phyloP scores from a whole-genome alignment of 1,140 invertebrate genomes.

The Sycophaga agraensis region DNA sequence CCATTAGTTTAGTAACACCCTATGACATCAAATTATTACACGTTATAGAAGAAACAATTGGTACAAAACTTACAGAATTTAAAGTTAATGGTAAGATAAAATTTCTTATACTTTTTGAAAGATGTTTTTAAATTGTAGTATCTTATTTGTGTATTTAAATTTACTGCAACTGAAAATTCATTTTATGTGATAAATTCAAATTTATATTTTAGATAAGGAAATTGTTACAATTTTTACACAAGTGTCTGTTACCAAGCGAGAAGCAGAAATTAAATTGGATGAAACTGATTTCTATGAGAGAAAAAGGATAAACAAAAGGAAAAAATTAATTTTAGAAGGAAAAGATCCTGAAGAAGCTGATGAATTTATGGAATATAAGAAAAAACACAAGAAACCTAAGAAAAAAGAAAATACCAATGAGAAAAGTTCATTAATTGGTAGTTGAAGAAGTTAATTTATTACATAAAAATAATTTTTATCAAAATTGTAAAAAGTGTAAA shows the following conservation, averaged over 20 bases:
- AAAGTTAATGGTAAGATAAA: slow-evolving; percentile 73
- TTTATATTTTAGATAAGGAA: slow-evolving; percentile 69
- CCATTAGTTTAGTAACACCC: slow-evolving; percentile 90
- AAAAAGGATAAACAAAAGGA: slow-evolving; percentile 83
- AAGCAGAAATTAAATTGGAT: slow-evolving; percentile 90
- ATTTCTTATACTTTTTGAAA: background rate
- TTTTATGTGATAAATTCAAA: background rate
- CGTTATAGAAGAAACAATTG: slow-evolving; percentile 82
- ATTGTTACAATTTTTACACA: slow-evolving; percentile 86
- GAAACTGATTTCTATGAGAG: slow-evolving; percentile 90
- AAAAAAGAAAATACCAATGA: slow-evolving; percentile 12
- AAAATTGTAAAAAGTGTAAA: too few species aligned
- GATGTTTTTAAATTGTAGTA: background rate
- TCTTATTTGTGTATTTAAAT: background rate
- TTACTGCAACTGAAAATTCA: too few species aligned
- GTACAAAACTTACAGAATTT: slow-evolving; percentile 82
- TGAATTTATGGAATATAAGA: slow-evolving; percentile 39
- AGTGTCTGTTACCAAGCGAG: slow-evolving; percentile 85
- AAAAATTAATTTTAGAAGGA: slow-evolving; percentile 83
- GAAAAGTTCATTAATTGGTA: too few species aligned
- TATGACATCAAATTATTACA: slow-evolving; percentile 86
- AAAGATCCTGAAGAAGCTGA: slow-evolving; percentile 77
- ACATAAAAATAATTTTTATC: too few species aligned
- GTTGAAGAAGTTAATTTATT: too few species aligned
- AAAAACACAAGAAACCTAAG: slow-evolving; percentile 36